Base-by-base conservation (phyloP, 1,140 invertebrate genomes). In the Orius laevigatus region DNA sequence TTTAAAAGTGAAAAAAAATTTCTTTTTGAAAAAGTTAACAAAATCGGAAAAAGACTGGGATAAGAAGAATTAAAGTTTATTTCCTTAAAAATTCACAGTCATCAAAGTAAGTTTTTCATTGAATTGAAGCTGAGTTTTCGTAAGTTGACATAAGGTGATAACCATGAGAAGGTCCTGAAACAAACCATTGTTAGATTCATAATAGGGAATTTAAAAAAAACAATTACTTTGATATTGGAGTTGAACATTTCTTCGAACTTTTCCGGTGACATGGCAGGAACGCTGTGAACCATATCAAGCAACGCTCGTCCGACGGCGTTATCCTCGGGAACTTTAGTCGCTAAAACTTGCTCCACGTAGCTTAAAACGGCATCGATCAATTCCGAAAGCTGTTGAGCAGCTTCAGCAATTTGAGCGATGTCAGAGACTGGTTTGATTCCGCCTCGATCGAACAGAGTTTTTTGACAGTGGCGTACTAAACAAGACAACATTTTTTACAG, bases 181-280 rank as follows among this genome's bases (percentile, higher is more conserved):
- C 57, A 52, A 52, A 59, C n/a, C n/a, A n/a, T n/a, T n/a, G n/a
- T n/a, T n/a, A n/a, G n/a, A n/a, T n/a, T n/a, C n/a, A n/a, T 56
- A 56, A 52, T 25, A 25, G 25, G 8, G 25, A 25, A 4, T 3
- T 25, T 8, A 8, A 25, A 8, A 25, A 25, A 25, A 20, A 47
- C 11, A 50, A 44, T 54, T 61, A 78, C 76, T 67, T 95, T 95
- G 59, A 95, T 84, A 63, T 92, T 92, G 55, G 87, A 84, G 58
- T 92, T 94, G 60, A 96, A 82, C 84, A 95, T 93, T 53, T 87
- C 78, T 16, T 90, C 87, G 65, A 96, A 94, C 60, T 91, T 80
- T 60, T 91, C 85, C 33, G 76, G 73, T 14, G 77, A 76, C 74
- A 95, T 88, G 62, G 88, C 83, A 14, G 92, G 91, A 45, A 93